Evolutionary conservation across 2,888 invertebrate species (phyloP), one percentile per base, ranked within the genome.

Genomic region (Cerceris rybyensis): DNA sequence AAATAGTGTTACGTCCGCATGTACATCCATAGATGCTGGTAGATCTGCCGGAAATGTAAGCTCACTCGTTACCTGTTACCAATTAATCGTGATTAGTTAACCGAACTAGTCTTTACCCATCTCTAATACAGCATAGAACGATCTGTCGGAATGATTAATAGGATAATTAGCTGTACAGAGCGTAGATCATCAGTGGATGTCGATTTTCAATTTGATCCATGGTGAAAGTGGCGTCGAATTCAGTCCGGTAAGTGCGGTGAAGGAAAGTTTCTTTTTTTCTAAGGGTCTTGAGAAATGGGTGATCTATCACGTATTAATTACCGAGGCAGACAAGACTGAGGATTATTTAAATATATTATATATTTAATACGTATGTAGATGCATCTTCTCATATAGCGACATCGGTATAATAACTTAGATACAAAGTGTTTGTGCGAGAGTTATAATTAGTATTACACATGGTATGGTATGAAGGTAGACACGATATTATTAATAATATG

Each of bases 401-500:
- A 75, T 72, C 70, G 70, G 76, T 84, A 82, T 87, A 87, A 85
- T 84, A 86, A 87, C 84, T 88, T 85, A 87, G 67, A 84, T 85
- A 88, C 85, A 87, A 88, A 87, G 81, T 78, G 83, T 78, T 78
- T 79, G 69, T 28, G 28, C 28, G 28, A 71, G 80, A 83, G 78
- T 83, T 80, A 78, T 80, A 83, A 87, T 88, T 87, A 88, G 88
- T 87, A 75, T 78, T 88, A 86, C 77, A 82, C 78, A 78, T 82
- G 80, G 49, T 46, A 66, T 69, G 69, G 65, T 59, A 72, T 82
- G 80, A 79, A 75, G 65, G 59, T 84, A 78, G 82, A 78, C 69
- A 80, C 71, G 72, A 46, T 39, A 70, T 84, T 63, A 69, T 67
- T 68, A 42, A 61, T 72, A 63, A 68, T 71, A 76, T 70, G 76